Evolutionary conservation across 2,888 invertebrate species (phyloP), one percentile per base, ranked within the genome.

Genomic region (Disparrhopalites patrizii): DNA sequence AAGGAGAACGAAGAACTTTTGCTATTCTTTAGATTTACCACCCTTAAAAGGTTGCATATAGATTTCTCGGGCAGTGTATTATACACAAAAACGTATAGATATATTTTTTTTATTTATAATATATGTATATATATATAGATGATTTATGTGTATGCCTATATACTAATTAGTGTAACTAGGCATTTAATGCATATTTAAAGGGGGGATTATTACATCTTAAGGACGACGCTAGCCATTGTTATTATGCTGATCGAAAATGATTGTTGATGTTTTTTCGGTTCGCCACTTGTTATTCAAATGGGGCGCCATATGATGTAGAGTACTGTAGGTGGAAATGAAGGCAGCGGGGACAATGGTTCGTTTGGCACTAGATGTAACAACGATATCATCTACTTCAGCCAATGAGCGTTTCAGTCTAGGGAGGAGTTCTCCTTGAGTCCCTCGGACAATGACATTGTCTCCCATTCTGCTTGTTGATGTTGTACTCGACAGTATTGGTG

Each of bases 221-320:
- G 43, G 43, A 61, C n/a, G 25, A 61, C 51, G 50, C 43, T 68
- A 75, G 65, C 75, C 75, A 52, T 75, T 75, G 68, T 75, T 75
- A 62, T 75, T 74, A 47, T 74, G 74, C 61, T 75, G 75, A 66
- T 75, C 75, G 65, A 68, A 72, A 54, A 75, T 69, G 62, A 75
- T 74, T n/a, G 73, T 70, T 8, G 74, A 43, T 5, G 72, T 61
- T 43, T 67, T 67, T 57, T 74, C 74, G 7, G 73, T 43, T 36
- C 67, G 68, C 74, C 74, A 74, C 60, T 74, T 75, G 15, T 68
- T 62, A 55, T 64, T 66, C 40, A 75, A 63, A 57, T 73, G 75
- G 51, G 73, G 68, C 52, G 75, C 66, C 31, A 64, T 54, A 54
- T 72, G 74, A 65, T 72, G 73, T 38, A 72, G 64, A 57, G 72